Base-by-base conservation (phyloP, 2,797 vertebrate genomes). In the Aplochiton taeniatus region DNA sequence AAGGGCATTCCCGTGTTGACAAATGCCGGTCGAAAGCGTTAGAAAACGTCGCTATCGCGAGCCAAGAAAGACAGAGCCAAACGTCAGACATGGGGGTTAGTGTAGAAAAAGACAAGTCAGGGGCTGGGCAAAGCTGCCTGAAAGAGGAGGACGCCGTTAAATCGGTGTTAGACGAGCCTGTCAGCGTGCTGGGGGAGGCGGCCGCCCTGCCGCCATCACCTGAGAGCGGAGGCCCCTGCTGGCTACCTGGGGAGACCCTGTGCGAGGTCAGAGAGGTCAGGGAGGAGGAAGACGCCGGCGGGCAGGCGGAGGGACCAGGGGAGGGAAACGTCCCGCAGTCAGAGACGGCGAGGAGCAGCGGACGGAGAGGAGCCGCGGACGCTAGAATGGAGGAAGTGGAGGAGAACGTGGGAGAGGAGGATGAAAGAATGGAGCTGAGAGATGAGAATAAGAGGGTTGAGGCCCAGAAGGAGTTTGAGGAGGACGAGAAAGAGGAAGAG, bases 101-200 rank as follows among this genome's bases (percentile, higher is more conserved):
- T 6, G 31, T 31, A 6, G 31, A 31, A 31, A 31, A 31, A 6
- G 31, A 6, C 3, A 31, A 31, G 31, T 31, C 31, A 6, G 31
- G 6, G 31, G 31, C 31, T 31, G 31, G 31, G 31, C 2, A 31
- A 31, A 31, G 31, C 6, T 31, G 31, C 6, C 31, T 31, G 31
- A 31, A 31, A 31, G 31, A 31, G 31, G 31, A 31, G 31, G 31
- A 72, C 69, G 56, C 68, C 61, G 75, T 63, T 71, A 77, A 62
- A 0, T 48, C 74, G 16, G n/a, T 11, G 31, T 42, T 58, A 0
- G 44, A 48, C 4, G 43, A n/a, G 41, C 46, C n/a, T 43, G 63
- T 16, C 20, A 16, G 3, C 17, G 20, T 48, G 20, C 14, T 65
- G 13, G n/a, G 20, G 6, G 44, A 56, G 4, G 63, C 46, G 10